Conservation (phyloP, 2,888 invertebrate species). For the Malthinus seriepunctatus region DNA sequence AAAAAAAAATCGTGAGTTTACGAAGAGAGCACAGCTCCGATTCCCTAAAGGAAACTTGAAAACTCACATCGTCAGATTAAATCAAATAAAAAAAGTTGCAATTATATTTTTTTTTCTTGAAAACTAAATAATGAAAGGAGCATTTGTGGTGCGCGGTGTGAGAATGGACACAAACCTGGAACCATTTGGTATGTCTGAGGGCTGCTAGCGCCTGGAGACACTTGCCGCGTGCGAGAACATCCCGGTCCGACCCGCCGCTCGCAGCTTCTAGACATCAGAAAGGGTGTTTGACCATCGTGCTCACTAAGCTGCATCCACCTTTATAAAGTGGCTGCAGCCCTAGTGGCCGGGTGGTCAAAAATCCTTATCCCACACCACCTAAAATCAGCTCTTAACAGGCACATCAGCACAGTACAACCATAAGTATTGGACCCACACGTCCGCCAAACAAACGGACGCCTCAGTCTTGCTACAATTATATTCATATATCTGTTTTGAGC, state of each 20-base stretch:
- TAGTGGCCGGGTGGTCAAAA: constrained; percentile 66
- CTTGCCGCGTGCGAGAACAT: constrained; percentile 98
- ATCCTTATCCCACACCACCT: constrained; percentile 65
- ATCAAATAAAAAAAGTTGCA: not conserved
- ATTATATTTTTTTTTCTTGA: not conserved
- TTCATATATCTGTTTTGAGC: constrained; percentile 5
- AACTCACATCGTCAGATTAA: constrained; percentile 51
- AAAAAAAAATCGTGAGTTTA: constrained; percentile 30
- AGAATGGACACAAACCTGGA: constrained; percentile 84
- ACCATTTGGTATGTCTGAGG: constrained; percentile 99
- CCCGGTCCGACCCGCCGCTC: constrained; percentile 79
- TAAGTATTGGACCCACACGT: constrained; percentile 51
- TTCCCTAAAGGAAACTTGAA: constrained; percentile 41
- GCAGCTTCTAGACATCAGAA: constrained; percentile 59
- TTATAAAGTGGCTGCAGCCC: constrained; percentile 36
- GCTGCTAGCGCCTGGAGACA: constrained; percentile 99
- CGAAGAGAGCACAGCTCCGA: constrained; percentile 39
- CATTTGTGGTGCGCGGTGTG: constrained; percentile 45
- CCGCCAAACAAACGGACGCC: constrained; percentile 12
- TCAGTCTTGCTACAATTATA: constrained; percentile 17
- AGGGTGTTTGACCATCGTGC: constrained; percentile 79
- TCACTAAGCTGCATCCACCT: constrained; percentile 42
- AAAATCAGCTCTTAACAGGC: constrained; percentile 53
- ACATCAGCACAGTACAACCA: constrained; percentile 51
- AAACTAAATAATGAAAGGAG: constrained; percentile 8